Base-by-base conservation (phyloP, 2,113 vertebrate genomes). In the Antechinus flavipes region DNA sequence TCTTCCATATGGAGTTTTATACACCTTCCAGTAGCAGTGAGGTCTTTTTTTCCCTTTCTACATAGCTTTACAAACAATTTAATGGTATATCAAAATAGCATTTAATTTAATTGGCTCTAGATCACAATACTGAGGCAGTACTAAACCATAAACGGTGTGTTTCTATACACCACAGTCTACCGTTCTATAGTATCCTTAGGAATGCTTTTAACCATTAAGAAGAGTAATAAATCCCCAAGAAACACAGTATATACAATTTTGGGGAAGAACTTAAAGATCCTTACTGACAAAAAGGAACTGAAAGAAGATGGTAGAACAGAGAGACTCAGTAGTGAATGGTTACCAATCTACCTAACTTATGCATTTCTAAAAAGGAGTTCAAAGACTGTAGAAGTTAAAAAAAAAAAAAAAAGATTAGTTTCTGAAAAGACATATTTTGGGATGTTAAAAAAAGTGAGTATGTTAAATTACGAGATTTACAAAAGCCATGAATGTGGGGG, bases 61-160 rank as follows among this genome's bases (percentile, higher is more conserved):
- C 89, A 95, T 92, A 46, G 84, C 89, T 96, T 96, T 92, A 92
- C 5, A 94, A 93, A 30, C 95, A 93, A 92, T 89, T 91, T 95
- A 94, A 58, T 76, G 93, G 50, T 8, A 96, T 92, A 95, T 90
- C 54, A 89, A 97, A 97, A 47, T 89, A 95, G 53, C 26, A 76
- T 52, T 93, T 94, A 90, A 84, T 92, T 96, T 55, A 90, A 49
- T 50, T 96, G 89, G 42, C 84, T 94, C 61, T 50, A 94, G 93
- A 92, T 96, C 27, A 93, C 89, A n/a, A 46, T 53, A 5, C 14
- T 61, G 53, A 94, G 93, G 89, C 23, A 90, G 53, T 90, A 91
- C 42, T 35, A 90, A 53, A 16, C 53, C 91, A 76, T 35, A 91
- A 68, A 96, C 54, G 54, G 8, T 92, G 25, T 90, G 84, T 91